These are phyloP conservation scores for Sipha flava DNA, from an alignment of 1,140 invertebrate species.

Conservation along the genomic window DNA sequence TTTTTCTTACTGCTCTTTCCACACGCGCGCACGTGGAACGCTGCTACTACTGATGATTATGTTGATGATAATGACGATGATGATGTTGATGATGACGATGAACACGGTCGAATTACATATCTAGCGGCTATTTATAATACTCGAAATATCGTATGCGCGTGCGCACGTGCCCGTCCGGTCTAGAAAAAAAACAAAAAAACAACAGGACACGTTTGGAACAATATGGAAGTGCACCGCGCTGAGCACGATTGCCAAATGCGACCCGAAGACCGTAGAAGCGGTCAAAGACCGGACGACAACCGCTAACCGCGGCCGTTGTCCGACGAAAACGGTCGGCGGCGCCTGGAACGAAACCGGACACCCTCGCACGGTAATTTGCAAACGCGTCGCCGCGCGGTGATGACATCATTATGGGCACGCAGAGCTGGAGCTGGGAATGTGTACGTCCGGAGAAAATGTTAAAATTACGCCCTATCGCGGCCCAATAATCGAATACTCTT, in stretches of 20 bases:
- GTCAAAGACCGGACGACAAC: too few relatives aligned
- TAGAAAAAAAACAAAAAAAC: conserved; percentile 21
- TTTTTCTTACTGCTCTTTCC: neutral
- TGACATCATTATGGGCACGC: too few relatives aligned
- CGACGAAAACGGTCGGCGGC: neutral
- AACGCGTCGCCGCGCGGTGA: too few relatives aligned
- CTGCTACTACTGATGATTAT: too few relatives aligned
- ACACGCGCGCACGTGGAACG: neutral
- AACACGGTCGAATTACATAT: neutral
- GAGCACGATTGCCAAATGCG: conserved; percentile 4
- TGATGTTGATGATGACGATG: too few relatives aligned
- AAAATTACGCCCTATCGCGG: too few relatives aligned
- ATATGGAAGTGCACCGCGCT: neutral
- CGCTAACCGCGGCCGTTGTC: neutral
- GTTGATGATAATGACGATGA: too few relatives aligned
- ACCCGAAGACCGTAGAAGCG: neutral
- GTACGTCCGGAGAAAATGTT: too few relatives aligned
- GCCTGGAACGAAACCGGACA: too few relatives aligned
- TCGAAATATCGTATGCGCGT: conserved; percentile 1
- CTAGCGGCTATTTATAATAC: conserved; percentile 16
- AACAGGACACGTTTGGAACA: neutral
- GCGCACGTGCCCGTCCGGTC: neutral
- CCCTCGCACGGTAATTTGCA: too few relatives aligned
- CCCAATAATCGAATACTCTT: too few relatives aligned
- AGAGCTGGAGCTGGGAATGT: too few relatives aligned